Evolutionary conservation across 2,888 invertebrate species (phyloP).

Genomic region (Therioaphis trifolii): DNA sequence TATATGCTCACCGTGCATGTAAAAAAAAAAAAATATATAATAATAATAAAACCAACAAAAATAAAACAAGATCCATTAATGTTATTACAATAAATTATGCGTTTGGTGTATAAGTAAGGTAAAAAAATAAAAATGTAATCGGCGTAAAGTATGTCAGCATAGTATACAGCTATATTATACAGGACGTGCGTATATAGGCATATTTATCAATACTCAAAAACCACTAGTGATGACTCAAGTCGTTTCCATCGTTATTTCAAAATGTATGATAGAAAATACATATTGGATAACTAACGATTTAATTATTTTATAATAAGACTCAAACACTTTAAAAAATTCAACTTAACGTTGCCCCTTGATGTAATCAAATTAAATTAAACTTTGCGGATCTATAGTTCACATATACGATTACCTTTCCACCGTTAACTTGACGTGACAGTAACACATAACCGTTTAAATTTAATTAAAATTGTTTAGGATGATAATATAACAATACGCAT

Average conservation of each 20-base stretch:
- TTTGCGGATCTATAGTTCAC: neutral
- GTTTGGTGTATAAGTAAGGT: neutral
- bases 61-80: constrained; percentile 51
- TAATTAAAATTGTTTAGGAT: no score
- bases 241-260: neutral
- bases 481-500: no score
- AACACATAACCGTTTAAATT: no score
- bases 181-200: neutral
- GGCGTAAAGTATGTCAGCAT: constrained; percentile 32
- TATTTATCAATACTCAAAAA: neutral
- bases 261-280: neutral
- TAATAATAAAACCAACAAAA: no score
- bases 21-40: neutral
- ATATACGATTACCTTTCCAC: no score
- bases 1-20: neutral
- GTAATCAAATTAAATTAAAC: constrained; percentile 5
- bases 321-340: no score
- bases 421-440: no score
- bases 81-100: constrained; percentile 56
- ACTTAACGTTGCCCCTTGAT: neutral
- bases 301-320: neutral
- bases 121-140: constrained; percentile 31
- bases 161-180: neutral
- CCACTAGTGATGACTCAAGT: constrained; percentile 6
- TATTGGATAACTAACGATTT: neutral